Percentiles rank a stretch among this genome's conserved stretches.
phyloP scores from a whole-genome alignment of 1,140 invertebrate genomes.

The Drosophila rhopaloa region DNA sequence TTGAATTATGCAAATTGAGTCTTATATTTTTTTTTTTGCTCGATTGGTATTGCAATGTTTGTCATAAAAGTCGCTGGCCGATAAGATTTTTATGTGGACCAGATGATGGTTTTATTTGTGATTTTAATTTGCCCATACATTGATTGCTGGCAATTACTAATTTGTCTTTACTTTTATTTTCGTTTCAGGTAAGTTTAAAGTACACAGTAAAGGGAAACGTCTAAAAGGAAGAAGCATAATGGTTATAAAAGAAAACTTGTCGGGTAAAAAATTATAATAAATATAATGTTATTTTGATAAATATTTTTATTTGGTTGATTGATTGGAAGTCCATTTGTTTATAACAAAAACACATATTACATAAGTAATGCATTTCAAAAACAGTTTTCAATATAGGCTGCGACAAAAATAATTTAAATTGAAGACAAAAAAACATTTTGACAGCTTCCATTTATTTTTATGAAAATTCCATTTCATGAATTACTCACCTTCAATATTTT shows the following conservation, averaged over 20 bases:
- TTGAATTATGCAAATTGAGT: slow-evolving; percentile 50
- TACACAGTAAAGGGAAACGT: not conserved
- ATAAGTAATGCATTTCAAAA: no score
- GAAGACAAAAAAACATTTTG: no score
- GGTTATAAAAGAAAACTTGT: not conserved
- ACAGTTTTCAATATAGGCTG: no score
- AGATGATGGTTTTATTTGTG: slow-evolving; percentile 53
- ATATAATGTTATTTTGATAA: not conserved
- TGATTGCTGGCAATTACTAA: slow-evolving; percentile 48
- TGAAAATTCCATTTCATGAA: not conserved
- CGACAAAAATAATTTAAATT: no score
- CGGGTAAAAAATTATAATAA: slow-evolving; percentile 3
- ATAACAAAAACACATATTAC: no score
- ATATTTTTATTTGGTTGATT: no score
- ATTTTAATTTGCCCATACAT: slow-evolving; percentile 30
- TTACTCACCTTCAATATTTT: not conserved
- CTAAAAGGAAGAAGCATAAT: not conserved
- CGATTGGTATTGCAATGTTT: slow-evolving; percentile 24
- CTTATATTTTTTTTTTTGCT: not conserved
- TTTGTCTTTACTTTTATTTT: slow-evolving; percentile 24
- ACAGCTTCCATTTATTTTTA: not conserved
- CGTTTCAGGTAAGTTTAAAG: slow-evolving; percentile 59
- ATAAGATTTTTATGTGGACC: slow-evolving; percentile 53
- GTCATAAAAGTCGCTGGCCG: slow-evolving; percentile 41
- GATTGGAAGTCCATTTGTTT: no score